These are phyloP conservation scores for Epirrita christyi DNA, from an alignment of 2,888 invertebrate genomes.

Conservation along the genomic window DNA sequence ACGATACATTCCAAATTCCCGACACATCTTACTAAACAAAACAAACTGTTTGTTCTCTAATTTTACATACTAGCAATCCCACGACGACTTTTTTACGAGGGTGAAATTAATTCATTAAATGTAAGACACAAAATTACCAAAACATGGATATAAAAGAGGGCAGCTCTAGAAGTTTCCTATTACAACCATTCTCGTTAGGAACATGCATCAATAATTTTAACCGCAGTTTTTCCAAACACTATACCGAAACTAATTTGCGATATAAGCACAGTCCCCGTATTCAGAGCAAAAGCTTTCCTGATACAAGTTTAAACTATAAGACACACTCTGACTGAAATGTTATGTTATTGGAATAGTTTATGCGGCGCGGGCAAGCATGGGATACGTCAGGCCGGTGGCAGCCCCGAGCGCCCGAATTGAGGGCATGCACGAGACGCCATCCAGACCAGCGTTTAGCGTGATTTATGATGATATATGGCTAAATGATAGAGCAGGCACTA, in stretches of 20 bases:
- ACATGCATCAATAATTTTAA: too few relatives aligned
- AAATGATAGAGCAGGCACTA: constrained; percentile 54
- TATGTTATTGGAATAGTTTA: constrained; percentile 26
- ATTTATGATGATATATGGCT: constrained; percentile 73
- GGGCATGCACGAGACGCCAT: constrained; percentile 53
- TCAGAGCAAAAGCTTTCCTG: background rate
- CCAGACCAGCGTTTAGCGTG: constrained; percentile 59
- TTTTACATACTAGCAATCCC: constrained; percentile 30
- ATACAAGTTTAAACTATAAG: constrained; percentile 6
- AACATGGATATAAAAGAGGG: too few relatives aligned
- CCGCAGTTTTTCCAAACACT: too few relatives aligned
- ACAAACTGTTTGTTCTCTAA: constrained; percentile 52
- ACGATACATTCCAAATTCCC: constrained; percentile 40
- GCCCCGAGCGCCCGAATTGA: constrained; percentile 51
- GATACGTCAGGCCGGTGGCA: constrained; percentile 44
- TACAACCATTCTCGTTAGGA: too few relatives aligned
- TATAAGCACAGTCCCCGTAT: too few relatives aligned
- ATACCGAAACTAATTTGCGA: too few relatives aligned
- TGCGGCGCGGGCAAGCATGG: constrained; percentile 41
- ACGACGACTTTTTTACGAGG: too few relatives aligned
- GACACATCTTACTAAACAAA: constrained; percentile 41
- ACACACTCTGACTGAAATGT: constrained; percentile 13
- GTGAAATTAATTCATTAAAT: too few relatives aligned
- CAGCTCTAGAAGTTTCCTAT: too few relatives aligned
- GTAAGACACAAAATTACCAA: too few relatives aligned